A percentile compares a stretch with the other conserved stretches of the same genome.
These are phyloP conservation scores for Pollenia angustigena DNA, from an alignment of 2,888 invertebrate genomes.

Conservation along the genomic window DNA sequence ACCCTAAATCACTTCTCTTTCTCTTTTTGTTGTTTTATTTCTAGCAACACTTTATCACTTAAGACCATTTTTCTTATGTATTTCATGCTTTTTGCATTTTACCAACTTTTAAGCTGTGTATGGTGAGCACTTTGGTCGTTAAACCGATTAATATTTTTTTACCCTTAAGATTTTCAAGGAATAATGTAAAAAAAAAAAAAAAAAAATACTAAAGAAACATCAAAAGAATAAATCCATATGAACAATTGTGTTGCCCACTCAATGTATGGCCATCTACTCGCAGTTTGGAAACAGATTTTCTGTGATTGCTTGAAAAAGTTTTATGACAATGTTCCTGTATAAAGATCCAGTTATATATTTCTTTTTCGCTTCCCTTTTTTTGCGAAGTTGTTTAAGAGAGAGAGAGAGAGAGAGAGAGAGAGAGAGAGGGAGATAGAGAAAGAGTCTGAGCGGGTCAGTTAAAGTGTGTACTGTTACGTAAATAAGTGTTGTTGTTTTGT, in stretches of 20 bases:
- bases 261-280: background rate
- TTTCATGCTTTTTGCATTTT: background rate
- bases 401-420: too few species aligned
- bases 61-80: background rate
- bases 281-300: constrained; percentile 19
- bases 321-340: constrained; percentile 14
- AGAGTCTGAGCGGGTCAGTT: too few species aligned
- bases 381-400: background rate
- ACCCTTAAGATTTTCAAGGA: background rate
- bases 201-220: background rate
- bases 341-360: background rate
- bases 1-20: constrained; percentile 11
- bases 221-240: background rate
- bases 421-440: background rate
- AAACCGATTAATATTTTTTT: background rate
- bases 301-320: constrained; percentile 21
- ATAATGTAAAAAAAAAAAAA: background rate
- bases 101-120: background rate
- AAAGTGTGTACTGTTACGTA: constrained; percentile 9
- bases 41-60: constrained; percentile 17
- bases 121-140: background rate
- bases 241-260: background rate
- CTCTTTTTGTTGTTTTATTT: background rate
- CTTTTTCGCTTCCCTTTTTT: background rate
- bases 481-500: constrained; percentile 28